Percentiles rank a stretch among this genome's conserved stretches.
phyloP scores from a whole-genome alignment of 2,888 invertebrate species.

The Tortricodes alternella region DNA sequence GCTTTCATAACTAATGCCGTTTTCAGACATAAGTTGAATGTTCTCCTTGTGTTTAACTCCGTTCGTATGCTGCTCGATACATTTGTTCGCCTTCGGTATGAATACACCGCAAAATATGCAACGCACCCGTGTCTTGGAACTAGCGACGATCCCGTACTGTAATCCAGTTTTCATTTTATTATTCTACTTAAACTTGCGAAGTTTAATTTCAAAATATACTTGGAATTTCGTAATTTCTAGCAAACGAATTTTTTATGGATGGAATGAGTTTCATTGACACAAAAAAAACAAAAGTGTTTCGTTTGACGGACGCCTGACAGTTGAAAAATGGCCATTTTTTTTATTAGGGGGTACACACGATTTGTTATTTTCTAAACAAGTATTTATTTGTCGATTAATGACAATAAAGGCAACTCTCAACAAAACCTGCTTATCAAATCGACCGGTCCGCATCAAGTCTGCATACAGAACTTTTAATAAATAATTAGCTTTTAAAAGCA shows the following conservation, averaged over 20 bases:
- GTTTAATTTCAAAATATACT: slow-evolving; percentile 28
- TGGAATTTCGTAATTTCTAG: slow-evolving; percentile 34
- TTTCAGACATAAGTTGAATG: slow-evolving; percentile 56
- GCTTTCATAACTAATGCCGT: slow-evolving; percentile 52
- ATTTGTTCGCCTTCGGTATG: slow-evolving; percentile 64
- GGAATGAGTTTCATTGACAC: slow-evolving; percentile 24
- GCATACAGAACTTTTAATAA: too few relatives aligned
- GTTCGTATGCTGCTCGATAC: slow-evolving; percentile 64
- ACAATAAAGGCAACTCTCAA: too few relatives aligned
- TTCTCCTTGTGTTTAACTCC: slow-evolving; percentile 63
- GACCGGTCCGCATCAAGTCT: too few relatives aligned
- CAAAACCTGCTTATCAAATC: too few relatives aligned
- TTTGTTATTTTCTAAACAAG: too few relatives aligned
- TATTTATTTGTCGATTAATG: too few relatives aligned
- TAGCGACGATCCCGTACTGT: slow-evolving; percentile 55
- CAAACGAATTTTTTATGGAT: slow-evolving; percentile 31
- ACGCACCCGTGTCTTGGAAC: slow-evolving; percentile 61
- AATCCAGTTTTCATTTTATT: slow-evolving; percentile 59
- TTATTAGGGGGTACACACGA: too few relatives aligned
- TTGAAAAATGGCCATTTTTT: neutral
- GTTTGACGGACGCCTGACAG: too few relatives aligned
- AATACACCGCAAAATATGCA: slow-evolving; percentile 64
- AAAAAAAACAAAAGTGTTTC: neutral
- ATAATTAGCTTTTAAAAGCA: too few relatives aligned
- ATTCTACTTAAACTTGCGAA: slow-evolving; percentile 15